Percentiles rank a stretch among this genome's conserved stretches.
Conservation (phyloP, 2,888 invertebrate genomes). For the Diarsia dahlii region DNA sequence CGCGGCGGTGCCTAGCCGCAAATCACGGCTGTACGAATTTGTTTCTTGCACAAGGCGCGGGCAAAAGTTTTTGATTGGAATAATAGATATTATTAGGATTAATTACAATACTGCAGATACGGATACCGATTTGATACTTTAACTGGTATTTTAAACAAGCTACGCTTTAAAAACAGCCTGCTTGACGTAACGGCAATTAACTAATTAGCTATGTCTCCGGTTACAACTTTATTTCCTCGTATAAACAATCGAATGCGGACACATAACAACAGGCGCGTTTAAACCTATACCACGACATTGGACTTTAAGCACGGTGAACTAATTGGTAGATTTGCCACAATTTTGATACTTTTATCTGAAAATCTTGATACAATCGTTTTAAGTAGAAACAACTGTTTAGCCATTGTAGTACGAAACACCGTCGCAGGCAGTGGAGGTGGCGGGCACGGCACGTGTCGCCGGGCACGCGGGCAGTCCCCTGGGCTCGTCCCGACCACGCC, state of each 20-base stretch:
- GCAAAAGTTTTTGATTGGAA: constrained; percentile 66
- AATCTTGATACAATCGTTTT: neutral
- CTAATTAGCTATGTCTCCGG: neutral
- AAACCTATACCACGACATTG: neutral
- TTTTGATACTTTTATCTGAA: neutral
- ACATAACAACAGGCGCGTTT: neutral
- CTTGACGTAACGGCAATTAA: neutral
- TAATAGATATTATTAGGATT: constrained; percentile 65
- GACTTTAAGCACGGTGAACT: neutral
- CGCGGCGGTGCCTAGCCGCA: constrained; percentile 57
- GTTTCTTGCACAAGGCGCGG: constrained; percentile 60
- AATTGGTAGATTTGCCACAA: neutral
- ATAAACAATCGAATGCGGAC: neutral
- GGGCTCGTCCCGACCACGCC: constrained; percentile 31
- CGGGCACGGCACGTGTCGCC: constrained; percentile 56
- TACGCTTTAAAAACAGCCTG: neutral
- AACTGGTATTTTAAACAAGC: constrained; percentile 24
- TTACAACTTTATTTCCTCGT: constrained; percentile 7
- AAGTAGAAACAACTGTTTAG: constrained; percentile 16
- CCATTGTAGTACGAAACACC: constrained; percentile 5
- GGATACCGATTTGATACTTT: constrained; percentile 38
- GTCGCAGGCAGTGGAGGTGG: neutral
- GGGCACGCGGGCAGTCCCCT: constrained; percentile 53
- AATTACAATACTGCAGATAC: constrained; percentile 49
- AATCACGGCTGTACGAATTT: constrained; percentile 70